Evolutionary conservation across 2,797 vertebrate genomes (phyloP), one percentile per base, ranked within the genome.

Genomic region (Enteromius mattozi): DNA sequence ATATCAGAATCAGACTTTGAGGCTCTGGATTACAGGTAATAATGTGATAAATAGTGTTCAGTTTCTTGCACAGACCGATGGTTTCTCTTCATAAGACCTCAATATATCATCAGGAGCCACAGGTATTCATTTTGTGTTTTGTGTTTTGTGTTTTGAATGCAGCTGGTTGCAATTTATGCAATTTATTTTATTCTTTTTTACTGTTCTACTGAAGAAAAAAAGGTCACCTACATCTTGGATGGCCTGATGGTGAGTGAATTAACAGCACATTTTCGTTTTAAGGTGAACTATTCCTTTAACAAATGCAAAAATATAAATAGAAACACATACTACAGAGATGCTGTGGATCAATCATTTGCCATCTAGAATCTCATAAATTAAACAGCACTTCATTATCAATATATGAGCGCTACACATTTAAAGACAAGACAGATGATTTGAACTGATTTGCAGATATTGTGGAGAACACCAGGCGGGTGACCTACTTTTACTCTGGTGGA

Each of bases 401-500:
- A 63, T 49, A 42, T 17, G 63, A 77, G 49, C 12, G 13, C 33
- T 59, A 56, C 63, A 77, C 82, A 78, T 78, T 83, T 78, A 83
- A 78, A 69, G 81, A 83, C 81, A 37, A 49, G 71, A 83, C 81
- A 54, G 61, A 77, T 77, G 81, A 82, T 49, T 63, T 56, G 59
- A 69, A 51, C 78, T 78, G 21, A 56, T n/a, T 30, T 75, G 27
- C 72, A 75, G 56, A 59, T 61, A 49, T n/a, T 80, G 17, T 80
- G 78, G 61, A 66, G 63, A 80, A 83, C 47, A 69, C 72, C 74
- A 69, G 65, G 37, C 30, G 30, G 68, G 59, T 83, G 74, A 69
- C 82, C 82, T 83, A 83, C 72, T 83, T 82, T 56, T 24, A 78
- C 72, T 78, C 74, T 45, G 47, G 21, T 77, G 61, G 54, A 83